A percentile compares a stretch with the other conserved stretches of the same genome.
Conservation (phyloP, 2,797 vertebrate species). For the Zenarchopterus dispar region DNA sequence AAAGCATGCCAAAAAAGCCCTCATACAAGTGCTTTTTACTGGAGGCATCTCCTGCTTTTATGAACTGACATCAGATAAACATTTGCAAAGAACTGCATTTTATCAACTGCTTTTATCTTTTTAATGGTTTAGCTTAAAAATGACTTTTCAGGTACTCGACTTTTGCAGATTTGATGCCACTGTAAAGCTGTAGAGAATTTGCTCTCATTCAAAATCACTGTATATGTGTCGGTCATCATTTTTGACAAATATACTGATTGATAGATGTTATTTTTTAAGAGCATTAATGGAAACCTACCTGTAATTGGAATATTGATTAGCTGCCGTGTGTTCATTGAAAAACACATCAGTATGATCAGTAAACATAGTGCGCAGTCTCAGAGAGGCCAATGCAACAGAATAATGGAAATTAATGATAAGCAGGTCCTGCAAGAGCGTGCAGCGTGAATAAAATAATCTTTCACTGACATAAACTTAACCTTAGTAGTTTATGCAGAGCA, state of each 20-base stretch:
- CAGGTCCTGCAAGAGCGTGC: conserved; percentile 40
- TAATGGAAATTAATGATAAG: conserved; percentile 68
- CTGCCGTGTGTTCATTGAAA: conserved; percentile 63
- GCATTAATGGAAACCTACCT: conserved; percentile 69
- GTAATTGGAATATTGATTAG: conserved; percentile 76
- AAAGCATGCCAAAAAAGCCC: no score
- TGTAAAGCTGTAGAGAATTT: conserved; percentile 9
- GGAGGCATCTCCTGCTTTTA: no score
- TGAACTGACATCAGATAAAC: no score
- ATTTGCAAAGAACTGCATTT: conserved; percentile 14
- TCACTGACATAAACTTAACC: conserved; percentile 46
- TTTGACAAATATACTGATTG: conserved; percentile 60
- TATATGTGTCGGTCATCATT: conserved; percentile 27
- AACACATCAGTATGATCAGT: conserved; percentile 76
- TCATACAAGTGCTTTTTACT: no score
- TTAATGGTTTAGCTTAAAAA: no score
- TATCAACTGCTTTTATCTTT: background rate
- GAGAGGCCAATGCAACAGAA: conserved; percentile 44
- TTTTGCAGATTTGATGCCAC: background rate
- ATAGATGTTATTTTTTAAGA: conserved; percentile 34
- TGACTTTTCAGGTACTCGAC: no score
- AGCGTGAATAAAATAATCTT: conserved; percentile 35
- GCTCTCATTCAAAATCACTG: conserved; percentile 8
- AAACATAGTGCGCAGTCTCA: conserved; percentile 52
- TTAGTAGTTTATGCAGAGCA: conserved; percentile 33